A percentile compares a stretch with the other conserved stretches of the same genome.
Conservation (phyloP, 2,113 vertebrate genomes). For the Gasterosteus aculeatus region DNA sequence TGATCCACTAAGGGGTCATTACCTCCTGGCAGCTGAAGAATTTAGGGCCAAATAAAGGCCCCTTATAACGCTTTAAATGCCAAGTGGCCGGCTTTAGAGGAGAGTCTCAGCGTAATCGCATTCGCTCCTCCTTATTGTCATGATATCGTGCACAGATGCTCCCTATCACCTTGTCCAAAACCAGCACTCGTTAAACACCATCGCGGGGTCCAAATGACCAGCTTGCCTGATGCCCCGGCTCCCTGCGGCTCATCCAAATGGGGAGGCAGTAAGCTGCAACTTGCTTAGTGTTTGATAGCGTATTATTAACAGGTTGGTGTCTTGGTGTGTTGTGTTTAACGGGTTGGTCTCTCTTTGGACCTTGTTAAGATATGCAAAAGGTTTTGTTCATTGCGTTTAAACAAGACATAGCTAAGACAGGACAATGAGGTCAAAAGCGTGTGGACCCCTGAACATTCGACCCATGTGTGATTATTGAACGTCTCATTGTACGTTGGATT, state of each 20-base stretch:
- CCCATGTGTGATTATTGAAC: background rate
- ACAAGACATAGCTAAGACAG: background rate
- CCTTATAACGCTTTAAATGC: constrained; percentile 62
- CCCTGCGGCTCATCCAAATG: background rate
- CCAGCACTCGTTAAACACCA: constrained; percentile 61
- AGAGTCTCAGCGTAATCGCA: constrained; percentile 52
- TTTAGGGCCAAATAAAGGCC: constrained; percentile 60
- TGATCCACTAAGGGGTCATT: constrained; percentile 80
- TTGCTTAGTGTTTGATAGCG: constrained; percentile 13
- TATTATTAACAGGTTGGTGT: background rate
- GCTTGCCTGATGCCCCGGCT: constrained; percentile 53
- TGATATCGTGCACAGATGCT: constrained; percentile 70
- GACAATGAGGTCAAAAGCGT: too few species aligned
- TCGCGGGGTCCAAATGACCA: constrained; percentile 69
- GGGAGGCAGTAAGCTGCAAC: constrained; percentile 21
- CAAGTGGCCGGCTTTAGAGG: constrained; percentile 42
- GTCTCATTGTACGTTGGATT: background rate
- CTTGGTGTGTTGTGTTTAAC: background rate
- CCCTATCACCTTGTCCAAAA: constrained; percentile 58
- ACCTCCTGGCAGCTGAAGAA: constrained; percentile 67
- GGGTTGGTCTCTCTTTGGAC: background rate
- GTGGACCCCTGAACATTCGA: background rate
- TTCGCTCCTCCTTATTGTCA: constrained; percentile 58
- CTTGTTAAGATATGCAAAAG: background rate
- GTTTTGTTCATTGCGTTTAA: background rate